phyloP scores from a whole-genome alignment of 2,888 invertebrate species.

The Baronia brevicornis region DNA sequence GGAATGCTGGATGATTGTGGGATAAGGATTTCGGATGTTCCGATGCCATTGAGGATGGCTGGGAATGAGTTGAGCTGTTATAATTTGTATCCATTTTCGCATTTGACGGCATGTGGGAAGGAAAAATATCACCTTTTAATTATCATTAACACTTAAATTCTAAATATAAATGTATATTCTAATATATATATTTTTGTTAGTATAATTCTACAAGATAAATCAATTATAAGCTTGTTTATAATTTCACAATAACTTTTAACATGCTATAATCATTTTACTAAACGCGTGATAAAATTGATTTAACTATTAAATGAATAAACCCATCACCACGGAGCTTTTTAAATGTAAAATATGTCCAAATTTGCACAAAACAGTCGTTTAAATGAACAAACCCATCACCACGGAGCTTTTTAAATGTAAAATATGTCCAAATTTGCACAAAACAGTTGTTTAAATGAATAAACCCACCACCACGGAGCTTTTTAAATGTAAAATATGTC shows the following conservation, averaged over 20 bases:
- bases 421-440: too few relatives aligned
- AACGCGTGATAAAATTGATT: neutral
- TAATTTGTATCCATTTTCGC: slow-evolving; percentile 48
- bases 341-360: too few relatives aligned
- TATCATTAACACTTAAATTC: slow-evolving; percentile 13
- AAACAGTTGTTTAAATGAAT: too few relatives aligned
- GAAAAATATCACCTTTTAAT: slow-evolving; percentile 38
- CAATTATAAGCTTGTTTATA: slow-evolving; percentile 14
- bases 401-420: too few relatives aligned
- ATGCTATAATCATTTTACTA: slow-evolving; percentile 5
- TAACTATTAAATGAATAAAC: too few relatives aligned
- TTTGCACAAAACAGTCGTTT: too few relatives aligned
- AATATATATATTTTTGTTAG: slow-evolving; percentile 25
- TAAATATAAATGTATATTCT: too few relatives aligned
- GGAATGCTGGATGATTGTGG: slow-evolving; percentile 72
- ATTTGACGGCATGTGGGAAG: slow-evolving; percentile 60
- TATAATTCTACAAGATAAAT: slow-evolving; percentile 5
- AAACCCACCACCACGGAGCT: too few relatives aligned
- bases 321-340: too few relatives aligned
- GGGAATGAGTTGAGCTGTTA: slow-evolving; percentile 71
- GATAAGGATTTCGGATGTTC: slow-evolving; percentile 66
- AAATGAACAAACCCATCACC: too few relatives aligned
- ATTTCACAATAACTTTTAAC: slow-evolving; percentile 11
- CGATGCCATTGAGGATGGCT: slow-evolving; percentile 69
- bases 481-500: too few relatives aligned